These are phyloP conservation scores for Mizuhopecten yessoensis DNA, from an alignment of 1,140 invertebrate genomes.

Conservation along the genomic window DNA sequence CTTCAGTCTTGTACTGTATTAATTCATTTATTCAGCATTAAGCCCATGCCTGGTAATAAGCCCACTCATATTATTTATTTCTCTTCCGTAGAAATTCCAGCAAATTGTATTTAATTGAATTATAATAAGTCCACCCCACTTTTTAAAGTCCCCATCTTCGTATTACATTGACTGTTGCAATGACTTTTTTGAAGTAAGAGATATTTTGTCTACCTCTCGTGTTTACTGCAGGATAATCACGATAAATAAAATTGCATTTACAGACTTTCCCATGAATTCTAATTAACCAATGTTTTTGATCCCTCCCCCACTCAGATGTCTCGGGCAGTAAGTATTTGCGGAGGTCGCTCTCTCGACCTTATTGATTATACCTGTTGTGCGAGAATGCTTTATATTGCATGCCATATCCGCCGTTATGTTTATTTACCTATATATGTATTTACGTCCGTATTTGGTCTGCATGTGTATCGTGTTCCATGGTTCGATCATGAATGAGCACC, in stretches of 20 bases:
- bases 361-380: slow-evolving; percentile 10
- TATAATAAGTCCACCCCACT: too few species aligned
- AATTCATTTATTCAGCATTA: too few species aligned
- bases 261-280: background rate
- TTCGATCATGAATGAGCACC: background rate
- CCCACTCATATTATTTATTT: too few species aligned
- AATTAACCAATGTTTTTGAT: slow-evolving; percentile 28
- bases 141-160: too few species aligned
- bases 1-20: too few species aligned
- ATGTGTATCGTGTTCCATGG: background rate
- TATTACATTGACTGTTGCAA: too few species aligned
- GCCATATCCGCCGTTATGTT: background rate
- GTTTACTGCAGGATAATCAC: too few species aligned
- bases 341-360: background rate
- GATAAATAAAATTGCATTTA: background rate
- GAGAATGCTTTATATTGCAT: slow-evolving; percentile 22
- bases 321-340: slow-evolving; percentile 12
- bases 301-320: background rate
- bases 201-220: too few species aligned
- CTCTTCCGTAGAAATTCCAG: too few species aligned
- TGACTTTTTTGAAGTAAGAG: too few species aligned
- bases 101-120: too few species aligned
- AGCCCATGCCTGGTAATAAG: too few species aligned
- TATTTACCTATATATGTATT: background rate
- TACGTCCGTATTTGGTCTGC: slow-evolving; percentile 27